These are phyloP conservation scores for Amphibalanus amphitrite DNA, from an alignment of 1,140 invertebrate species.

Conservation along the genomic window DNA sequence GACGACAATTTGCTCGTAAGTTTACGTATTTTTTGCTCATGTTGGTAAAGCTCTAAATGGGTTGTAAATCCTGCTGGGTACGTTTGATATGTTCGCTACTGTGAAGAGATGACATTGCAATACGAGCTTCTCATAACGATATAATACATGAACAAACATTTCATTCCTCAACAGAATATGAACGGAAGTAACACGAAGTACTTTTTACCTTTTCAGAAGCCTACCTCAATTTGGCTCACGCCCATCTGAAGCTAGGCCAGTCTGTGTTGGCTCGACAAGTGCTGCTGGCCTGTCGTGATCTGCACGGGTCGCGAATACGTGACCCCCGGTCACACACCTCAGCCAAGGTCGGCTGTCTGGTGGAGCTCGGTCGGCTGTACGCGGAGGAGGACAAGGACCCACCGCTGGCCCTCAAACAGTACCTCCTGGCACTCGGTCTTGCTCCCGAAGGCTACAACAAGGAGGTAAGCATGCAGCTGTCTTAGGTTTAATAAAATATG, in stretches of 20 bases:
- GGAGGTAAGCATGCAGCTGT: neutral
- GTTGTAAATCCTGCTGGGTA: no score
- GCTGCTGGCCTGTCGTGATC: neutral
- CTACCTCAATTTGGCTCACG: neutral
- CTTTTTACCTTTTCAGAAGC: neutral
- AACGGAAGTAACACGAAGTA: neutral
- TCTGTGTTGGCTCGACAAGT: neutral
- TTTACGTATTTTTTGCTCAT: no score
- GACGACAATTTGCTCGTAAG: constrained; percentile 1
- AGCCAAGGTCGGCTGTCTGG: neutral
- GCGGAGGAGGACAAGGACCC: neutral
- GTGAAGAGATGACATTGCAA: no score
- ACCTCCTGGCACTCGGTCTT: neutral
- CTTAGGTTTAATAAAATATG: no score
- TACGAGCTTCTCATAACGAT: no score
- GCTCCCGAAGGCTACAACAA: neutral
- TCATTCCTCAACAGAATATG: no score
- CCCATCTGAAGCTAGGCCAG: neutral
- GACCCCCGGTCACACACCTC: neutral
- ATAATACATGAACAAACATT: no score
- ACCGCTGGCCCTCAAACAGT: neutral
- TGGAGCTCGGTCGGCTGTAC: neutral
- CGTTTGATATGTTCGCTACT: no score
- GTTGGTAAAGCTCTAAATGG: no score
- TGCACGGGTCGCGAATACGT: neutral